phyloP scores from a whole-genome alignment of 2,113 vertebrate species.

The Menidia beryllina region DNA sequence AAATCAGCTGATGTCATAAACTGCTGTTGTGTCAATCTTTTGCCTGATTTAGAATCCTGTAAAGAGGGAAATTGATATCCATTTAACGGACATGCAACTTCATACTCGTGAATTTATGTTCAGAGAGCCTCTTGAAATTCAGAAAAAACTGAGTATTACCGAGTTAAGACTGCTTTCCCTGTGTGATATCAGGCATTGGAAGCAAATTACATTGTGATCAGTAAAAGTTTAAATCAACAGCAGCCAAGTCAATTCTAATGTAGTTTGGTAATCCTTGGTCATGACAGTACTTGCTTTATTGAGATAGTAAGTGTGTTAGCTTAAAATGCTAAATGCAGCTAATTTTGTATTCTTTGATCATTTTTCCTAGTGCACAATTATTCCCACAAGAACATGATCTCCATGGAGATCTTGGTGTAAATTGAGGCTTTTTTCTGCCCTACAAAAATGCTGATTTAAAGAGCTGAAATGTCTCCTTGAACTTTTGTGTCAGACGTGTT shows the following conservation, averaged over 20 bases:
- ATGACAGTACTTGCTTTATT: no score
- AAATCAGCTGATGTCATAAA: no score
- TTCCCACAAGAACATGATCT: no score
- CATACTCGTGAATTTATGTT: background rate
- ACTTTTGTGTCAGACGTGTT: slow-evolving; percentile 50
- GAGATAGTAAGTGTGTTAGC: no score
- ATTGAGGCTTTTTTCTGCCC: background rate
- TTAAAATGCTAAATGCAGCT: no score
- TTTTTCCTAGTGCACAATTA: no score
- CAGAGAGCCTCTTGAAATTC: background rate
- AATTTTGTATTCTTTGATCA: no score
- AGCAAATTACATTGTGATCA: background rate
- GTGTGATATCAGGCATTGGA: background rate
- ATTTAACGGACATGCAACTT: background rate
- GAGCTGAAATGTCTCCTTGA: background rate
- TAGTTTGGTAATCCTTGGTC: no score
- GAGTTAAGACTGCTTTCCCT: background rate
- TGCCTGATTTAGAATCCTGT: background rate
- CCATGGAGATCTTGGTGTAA: background rate
- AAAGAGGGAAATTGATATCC: background rate
- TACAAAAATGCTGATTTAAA: background rate
- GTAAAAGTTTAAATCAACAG: background rate
- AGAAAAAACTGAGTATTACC: background rate
- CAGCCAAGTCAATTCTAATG: background rate
- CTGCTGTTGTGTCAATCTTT: background rate